Evolutionary conservation across 2,888 invertebrate species (phyloP).

Genomic region (Morpho achilles): DNA sequence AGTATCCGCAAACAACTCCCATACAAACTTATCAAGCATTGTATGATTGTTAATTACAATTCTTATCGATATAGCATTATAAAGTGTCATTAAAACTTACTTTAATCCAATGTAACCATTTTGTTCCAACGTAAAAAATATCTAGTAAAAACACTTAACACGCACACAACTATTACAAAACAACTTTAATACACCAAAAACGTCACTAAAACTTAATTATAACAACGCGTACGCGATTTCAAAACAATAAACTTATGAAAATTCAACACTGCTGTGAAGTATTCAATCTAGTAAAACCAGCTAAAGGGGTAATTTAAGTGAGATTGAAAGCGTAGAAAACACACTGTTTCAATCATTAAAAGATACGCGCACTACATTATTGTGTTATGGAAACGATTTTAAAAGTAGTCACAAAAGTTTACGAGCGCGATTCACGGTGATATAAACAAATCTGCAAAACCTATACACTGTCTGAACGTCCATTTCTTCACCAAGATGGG

Average conservation of each 20-base stretch:
- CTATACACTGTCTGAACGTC: constrained; percentile 66
- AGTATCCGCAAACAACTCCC: not conserved
- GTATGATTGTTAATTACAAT: constrained; percentile 32
- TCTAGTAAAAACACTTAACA: constrained; percentile 28
- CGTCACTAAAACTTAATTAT: constrained; percentile 42
- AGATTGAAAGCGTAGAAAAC: constrained; percentile 48
- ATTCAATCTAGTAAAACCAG: constrained; percentile 42
- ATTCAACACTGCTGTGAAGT: constrained; percentile 35
- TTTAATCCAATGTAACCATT: constrained; percentile 42
- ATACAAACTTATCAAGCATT: constrained; percentile 9
- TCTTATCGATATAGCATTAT: constrained; percentile 41
- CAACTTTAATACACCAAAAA: constrained; percentile 41
- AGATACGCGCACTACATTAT: constrained; percentile 66
- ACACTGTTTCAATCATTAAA: constrained; percentile 51
- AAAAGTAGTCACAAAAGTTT: constrained; percentile 75
- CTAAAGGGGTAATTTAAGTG: constrained; percentile 47
- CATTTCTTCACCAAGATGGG: constrained; percentile 67
- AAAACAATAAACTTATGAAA: constrained; percentile 42
- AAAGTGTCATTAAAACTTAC: constrained; percentile 37
- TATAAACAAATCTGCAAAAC: constrained; percentile 73
- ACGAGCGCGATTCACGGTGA: constrained; percentile 67
- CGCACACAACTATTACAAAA: constrained; percentile 46
- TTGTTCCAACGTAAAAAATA: constrained; percentile 36
- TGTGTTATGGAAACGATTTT: constrained; percentile 53
- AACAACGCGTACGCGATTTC: constrained; percentile 37